A percentile compares a stretch with the other conserved stretches of the same genome.
phyloP scores from a whole-genome alignment of 2,888 invertebrate genomes.

The Penaeus monodon region DNA sequence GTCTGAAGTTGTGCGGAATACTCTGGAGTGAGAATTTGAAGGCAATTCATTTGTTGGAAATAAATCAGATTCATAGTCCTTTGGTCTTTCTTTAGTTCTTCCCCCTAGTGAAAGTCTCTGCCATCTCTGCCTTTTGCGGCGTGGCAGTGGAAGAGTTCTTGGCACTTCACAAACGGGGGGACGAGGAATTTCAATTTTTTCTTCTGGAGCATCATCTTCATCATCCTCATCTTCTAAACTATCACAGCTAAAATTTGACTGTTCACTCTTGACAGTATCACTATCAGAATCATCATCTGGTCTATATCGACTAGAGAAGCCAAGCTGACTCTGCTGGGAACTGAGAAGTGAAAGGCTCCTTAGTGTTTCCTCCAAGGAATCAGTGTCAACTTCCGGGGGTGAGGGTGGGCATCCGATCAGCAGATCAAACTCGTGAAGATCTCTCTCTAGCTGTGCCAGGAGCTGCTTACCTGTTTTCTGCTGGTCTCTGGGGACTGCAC shows the following conservation, averaged over 20 bases:
- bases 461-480: conserved; percentile 58
- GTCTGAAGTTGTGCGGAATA: conserved; percentile 56
- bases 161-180: conserved; percentile 69
- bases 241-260: conserved; percentile 79
- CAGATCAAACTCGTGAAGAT: conserved; percentile 61
- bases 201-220: conserved; percentile 66
- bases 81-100: conserved; percentile 28
- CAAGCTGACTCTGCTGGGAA: conserved; percentile 24
- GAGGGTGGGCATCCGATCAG: conserved; percentile 48
- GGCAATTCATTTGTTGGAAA: conserved; percentile 54
- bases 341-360: conserved; percentile 49
- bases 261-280: conserved; percentile 66
- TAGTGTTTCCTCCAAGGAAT: conserved; percentile 57
- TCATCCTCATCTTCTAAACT: conserved; percentile 80
- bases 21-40: conserved; percentile 27
- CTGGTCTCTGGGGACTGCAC: conserved; percentile 48
- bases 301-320: conserved; percentile 5
- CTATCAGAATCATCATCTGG: conserved; percentile 51
- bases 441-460: conserved; percentile 57
- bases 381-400: conserved; percentile 59
- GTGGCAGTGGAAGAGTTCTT: conserved; percentile 73
- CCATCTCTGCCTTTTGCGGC: conserved; percentile 55
- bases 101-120: conserved; percentile 51
- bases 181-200: conserved; percentile 56
- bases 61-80: conserved; percentile 56